A percentile compares a stretch with the other conserved stretches of the same genome.
These are phyloP conservation scores for Drosophila subsilvestris DNA, from an alignment of 2,888 invertebrate species.

Conservation along the genomic window DNA sequence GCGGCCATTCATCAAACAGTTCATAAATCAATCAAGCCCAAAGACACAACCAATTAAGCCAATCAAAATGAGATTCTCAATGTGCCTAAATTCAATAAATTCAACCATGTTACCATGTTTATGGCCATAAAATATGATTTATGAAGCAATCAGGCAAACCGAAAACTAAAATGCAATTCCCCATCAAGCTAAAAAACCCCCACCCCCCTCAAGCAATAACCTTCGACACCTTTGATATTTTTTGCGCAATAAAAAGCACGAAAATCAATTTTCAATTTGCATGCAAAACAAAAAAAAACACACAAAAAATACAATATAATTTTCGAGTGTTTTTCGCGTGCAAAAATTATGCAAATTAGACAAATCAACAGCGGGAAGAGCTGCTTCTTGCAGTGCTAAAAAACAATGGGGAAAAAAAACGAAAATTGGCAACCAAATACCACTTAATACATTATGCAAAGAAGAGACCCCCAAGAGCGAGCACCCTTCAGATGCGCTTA, in stretches of 20 bases:
- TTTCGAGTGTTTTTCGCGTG: conserved; percentile 66
- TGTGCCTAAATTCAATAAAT: conserved; percentile 30
- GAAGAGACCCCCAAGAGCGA: conserved; percentile 24
- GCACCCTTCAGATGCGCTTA: conserved; percentile 38
- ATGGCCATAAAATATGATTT: conserved; percentile 60
- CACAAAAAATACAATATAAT: conserved; percentile 33
- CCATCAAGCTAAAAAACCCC: not conserved
- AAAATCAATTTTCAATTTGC: conserved; percentile 77
- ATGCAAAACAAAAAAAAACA: conserved; percentile 45
- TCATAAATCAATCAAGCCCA: conserved; percentile 66
- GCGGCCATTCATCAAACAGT: conserved; percentile 43
- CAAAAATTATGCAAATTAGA: conserved; percentile 70
- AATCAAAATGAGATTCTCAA: conserved; percentile 57
- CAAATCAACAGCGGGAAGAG: conserved; percentile 17
- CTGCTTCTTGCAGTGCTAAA: conserved; percentile 1
- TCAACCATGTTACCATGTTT: conserved; percentile 25
- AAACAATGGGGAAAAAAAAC: conserved; percentile 13
- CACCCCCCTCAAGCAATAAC: conserved; percentile 16
- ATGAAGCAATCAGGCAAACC: conserved; percentile 44
- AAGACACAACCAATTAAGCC: conserved; percentile 57
- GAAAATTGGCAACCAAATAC: conserved; percentile 12
- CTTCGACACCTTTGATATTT: conserved; percentile 36
- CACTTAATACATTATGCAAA: conserved; percentile 21
- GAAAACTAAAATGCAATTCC: conserved; percentile 37
- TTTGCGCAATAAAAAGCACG: conserved; percentile 46